Conservation (phyloP, 2,888 invertebrate genomes). For the Drosophila macrospina region DNA sequence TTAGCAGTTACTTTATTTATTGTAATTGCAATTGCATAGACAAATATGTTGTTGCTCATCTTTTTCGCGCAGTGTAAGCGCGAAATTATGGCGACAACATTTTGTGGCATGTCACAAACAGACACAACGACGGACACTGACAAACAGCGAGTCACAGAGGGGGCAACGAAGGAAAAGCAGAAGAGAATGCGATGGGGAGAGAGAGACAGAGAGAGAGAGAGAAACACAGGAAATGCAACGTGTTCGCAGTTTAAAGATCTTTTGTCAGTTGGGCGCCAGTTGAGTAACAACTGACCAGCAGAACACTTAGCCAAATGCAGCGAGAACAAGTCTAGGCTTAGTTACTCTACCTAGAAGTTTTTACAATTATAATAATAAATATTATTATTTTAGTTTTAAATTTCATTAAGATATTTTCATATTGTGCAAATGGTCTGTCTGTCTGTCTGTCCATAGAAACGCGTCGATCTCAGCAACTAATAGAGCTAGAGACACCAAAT, state of each 20-base stretch:
- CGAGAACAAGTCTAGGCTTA: not conserved
- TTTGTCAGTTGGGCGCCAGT: slow-evolving; percentile 50
- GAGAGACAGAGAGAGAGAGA: not conserved
- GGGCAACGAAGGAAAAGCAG: no score
- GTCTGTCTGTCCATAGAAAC: no score
- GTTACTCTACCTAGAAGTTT: slow-evolving; percentile 7
- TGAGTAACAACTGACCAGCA: not conserved
- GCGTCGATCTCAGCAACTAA: no score
- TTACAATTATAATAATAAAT: no score
- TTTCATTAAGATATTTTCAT: no score
- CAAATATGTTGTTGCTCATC: not conserved
- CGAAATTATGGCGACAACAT: slow-evolving; percentile 60
- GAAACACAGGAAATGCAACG: slow-evolving; percentile 51
- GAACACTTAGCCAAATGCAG: not conserved
- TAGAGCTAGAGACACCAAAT: no score
- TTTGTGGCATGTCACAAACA: slow-evolving; percentile 58
- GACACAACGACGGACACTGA: slow-evolving; percentile 21
- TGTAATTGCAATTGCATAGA: not conserved
- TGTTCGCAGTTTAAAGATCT: slow-evolving; percentile 39
- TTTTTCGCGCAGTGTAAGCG: slow-evolving; percentile 44
- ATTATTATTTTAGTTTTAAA: no score
- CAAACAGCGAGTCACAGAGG: not conserved
- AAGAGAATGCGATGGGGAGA: no score
- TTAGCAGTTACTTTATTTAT: slow-evolving; percentile 1
- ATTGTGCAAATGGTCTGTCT: no score